A percentile compares a stretch with the other conserved stretches of the same genome.
phyloP scores from a whole-genome alignment of 1,140 invertebrate species.

The Drosophila tropicalis region DNA sequence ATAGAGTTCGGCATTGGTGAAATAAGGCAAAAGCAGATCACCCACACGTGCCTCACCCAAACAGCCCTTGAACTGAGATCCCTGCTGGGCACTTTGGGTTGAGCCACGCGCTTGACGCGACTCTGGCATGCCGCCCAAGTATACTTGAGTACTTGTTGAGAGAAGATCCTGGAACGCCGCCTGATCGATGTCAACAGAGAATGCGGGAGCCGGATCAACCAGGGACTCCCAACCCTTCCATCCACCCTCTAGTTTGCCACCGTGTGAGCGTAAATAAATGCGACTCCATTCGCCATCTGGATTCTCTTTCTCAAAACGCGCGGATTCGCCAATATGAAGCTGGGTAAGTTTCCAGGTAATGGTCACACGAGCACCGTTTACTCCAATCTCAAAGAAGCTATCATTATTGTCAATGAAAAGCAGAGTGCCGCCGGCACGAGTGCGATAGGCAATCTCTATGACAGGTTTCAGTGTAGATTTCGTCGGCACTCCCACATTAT shows the following conservation, averaged over 20 bases:
- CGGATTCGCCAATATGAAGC: slow-evolving; percentile 83
- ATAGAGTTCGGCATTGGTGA: slow-evolving; percentile 89
- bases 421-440: slow-evolving; percentile 89
- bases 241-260: slow-evolving; percentile 84
- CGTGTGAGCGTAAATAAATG: slow-evolving; percentile 84
- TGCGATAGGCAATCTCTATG: slow-evolving; percentile 87
- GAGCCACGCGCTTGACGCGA: slow-evolving; percentile 71
- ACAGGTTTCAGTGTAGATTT: slow-evolving; percentile 71
- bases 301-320: slow-evolving; percentile 86
- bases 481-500: slow-evolving; percentile 57
- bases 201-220: slow-evolving; percentile 75
- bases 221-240: slow-evolving; percentile 83
- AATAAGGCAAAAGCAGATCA: slow-evolving; percentile 94
- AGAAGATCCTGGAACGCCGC: slow-evolving; percentile 73
- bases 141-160: slow-evolving; percentile 70
- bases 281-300: slow-evolving; percentile 88
- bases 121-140: slow-evolving; percentile 79
- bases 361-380: slow-evolving; percentile 88
- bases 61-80: slow-evolving; percentile 91
- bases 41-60: slow-evolving; percentile 95
- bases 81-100: slow-evolving; percentile 75
- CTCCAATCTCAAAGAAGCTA: slow-evolving; percentile 88
- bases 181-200: slow-evolving; percentile 74
- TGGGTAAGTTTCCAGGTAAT: slow-evolving; percentile 87
- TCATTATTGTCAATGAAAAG: slow-evolving; percentile 85